Evolutionary conservation across 2,888 invertebrate genomes (phyloP).

Genomic region (Microctonus hyperodae): DNA sequence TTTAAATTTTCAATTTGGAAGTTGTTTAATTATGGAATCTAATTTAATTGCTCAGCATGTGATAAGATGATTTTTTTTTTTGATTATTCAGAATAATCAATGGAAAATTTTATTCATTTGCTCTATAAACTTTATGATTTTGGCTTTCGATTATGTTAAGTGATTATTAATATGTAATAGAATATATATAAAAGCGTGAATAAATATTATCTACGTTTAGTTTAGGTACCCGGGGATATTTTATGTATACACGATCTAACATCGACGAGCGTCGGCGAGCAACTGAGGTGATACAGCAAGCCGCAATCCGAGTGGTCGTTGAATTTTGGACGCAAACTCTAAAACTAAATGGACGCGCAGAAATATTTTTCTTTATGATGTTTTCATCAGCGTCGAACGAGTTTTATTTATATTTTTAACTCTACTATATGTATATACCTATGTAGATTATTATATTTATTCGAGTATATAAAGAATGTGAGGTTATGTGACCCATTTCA

Average conservation of each 20-base stretch:
- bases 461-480: too few relatives aligned
- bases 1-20: too few relatives aligned
- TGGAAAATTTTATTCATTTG: not conserved
- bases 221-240: not conserved
- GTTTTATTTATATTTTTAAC: too few relatives aligned
- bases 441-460: too few relatives aligned
- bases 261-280: constrained; percentile 18
- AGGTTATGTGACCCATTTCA: too few relatives aligned
- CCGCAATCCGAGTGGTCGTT: not conserved
- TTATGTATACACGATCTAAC: not conserved
- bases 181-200: not conserved
- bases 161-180: too few relatives aligned
- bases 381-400: too few relatives aligned
- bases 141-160: not conserved
- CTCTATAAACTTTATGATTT: not conserved
- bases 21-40: too few relatives aligned
- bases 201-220: not conserved
- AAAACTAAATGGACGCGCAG: not conserved
- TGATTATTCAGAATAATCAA: not conserved
- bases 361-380: not conserved
- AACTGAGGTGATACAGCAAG: constrained; percentile 7
- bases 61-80: too few relatives aligned
- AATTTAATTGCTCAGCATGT: too few relatives aligned
- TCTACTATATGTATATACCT: too few relatives aligned
- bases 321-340: constrained; percentile 17